Conservation (phyloP, 2,888 invertebrate species). For the Coelopa pilipes region DNA sequence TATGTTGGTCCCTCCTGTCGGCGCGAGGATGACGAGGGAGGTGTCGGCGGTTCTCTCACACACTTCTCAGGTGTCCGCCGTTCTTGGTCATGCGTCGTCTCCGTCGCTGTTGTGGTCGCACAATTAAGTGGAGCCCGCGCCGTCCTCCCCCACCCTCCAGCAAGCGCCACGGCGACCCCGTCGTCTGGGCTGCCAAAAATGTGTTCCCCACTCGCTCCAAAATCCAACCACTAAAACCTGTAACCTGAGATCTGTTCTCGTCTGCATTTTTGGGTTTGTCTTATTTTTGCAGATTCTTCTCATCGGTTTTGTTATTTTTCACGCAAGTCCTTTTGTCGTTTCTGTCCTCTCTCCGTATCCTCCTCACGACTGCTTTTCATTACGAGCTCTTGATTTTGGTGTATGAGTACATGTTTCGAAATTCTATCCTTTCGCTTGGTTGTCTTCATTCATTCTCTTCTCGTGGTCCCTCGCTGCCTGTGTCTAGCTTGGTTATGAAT, state of each 20-base stretch:
- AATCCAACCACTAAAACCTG: slow-evolving; percentile 20
- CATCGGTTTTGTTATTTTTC: neutral
- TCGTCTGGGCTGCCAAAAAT: slow-evolving; percentile 18
- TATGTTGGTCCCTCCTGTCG: too few relatives aligned
- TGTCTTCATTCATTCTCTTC: neutral
- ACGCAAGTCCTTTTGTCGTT: neutral
- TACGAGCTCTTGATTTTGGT: neutral
- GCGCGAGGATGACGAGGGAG: too few relatives aligned
- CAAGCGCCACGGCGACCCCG: slow-evolving; percentile 21
- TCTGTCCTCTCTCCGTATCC: neutral
- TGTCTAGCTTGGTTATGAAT: neutral
- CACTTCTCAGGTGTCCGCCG: slow-evolving; percentile 47
- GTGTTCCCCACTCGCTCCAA: slow-evolving; percentile 14
- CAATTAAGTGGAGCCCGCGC: slow-evolving; percentile 12
- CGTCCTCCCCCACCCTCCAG: neutral
- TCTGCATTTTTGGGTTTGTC: neutral
- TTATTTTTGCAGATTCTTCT: neutral
- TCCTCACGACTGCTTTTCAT: neutral
- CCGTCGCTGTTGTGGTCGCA: slow-evolving; percentile 13
- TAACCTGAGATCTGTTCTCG: slow-evolving; percentile 24
- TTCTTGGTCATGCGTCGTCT: too few relatives aligned
- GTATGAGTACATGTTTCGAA: slow-evolving; percentile 1
- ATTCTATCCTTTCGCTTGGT: neutral
- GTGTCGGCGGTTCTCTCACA: slow-evolving; percentile 41
- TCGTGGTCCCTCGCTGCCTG: neutral